These are phyloP conservation scores for Hyles vespertilio DNA, from an alignment of 1,140 invertebrate species.

Conservation along the genomic window DNA sequence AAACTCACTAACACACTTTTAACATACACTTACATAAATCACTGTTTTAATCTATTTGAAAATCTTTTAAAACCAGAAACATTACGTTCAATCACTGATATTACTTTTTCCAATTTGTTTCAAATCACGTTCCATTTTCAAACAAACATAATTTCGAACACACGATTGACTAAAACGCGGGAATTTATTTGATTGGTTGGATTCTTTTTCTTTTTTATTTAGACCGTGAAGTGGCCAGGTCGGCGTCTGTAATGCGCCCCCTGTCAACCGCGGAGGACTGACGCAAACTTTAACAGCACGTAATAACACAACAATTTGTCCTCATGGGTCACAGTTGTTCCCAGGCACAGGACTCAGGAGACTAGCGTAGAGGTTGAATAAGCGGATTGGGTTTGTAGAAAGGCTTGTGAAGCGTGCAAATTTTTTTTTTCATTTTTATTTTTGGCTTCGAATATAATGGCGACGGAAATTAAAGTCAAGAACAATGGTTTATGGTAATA, in stretches of 20 bases:
- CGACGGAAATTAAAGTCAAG: no score
- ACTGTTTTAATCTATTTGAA: no score
- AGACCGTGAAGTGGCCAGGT: slow-evolving; percentile 24
- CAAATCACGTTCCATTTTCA: slow-evolving; percentile 14
- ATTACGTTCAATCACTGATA: no score
- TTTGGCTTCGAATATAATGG: no score
- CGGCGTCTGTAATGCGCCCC: slow-evolving; percentile 38
- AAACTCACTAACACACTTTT: no score
- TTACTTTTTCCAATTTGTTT: neutral
- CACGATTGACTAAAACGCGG: neutral
- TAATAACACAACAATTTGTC: slow-evolving; percentile 69
- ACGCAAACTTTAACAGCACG: slow-evolving; percentile 57
- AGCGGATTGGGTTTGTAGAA: slow-evolving; percentile 8
- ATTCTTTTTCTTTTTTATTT: slow-evolving; percentile 26
- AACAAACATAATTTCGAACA: slow-evolving; percentile 7
- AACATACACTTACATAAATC: no score
- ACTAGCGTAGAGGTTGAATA: slow-evolving; percentile 32
- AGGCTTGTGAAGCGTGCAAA: no score
- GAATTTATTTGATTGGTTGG: neutral
- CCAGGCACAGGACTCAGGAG: slow-evolving; percentile 43
- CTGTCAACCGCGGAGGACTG: slow-evolving; percentile 53
- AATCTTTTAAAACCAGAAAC: no score
- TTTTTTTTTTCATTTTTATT: no score
- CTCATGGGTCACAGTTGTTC: slow-evolving; percentile 58
- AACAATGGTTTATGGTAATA: no score